Conservation (phyloP, 2,113 vertebrate genomes). For the Brienomyrus brachyistius region DNA sequence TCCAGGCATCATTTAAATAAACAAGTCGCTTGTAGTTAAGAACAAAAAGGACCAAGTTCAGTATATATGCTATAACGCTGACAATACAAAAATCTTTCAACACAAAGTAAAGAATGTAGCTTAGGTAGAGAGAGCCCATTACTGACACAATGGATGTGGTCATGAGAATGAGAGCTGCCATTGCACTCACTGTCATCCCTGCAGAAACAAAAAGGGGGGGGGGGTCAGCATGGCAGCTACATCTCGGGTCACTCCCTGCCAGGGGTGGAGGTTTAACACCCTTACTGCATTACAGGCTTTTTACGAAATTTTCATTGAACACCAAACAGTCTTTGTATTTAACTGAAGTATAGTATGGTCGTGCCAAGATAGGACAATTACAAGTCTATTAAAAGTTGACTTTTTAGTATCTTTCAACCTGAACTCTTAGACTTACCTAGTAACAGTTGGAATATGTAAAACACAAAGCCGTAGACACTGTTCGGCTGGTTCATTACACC, state of each 20-base stretch:
- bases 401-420: not conserved
- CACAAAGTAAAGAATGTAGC: slow-evolving; percentile 98
- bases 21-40: slow-evolving; percentile 99
- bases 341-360: not conserved
- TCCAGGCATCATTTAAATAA: slow-evolving; percentile 99
- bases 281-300: not conserved
- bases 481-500: slow-evolving; percentile 98
- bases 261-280: not conserved
- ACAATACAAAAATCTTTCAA: slow-evolving; percentile 96
- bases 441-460: slow-evolving; percentile 97
- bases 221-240: not conserved
- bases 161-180: slow-evolving; percentile 94
- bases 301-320: not conserved
- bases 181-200: slow-evolving; percentile 96
- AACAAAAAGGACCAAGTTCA: slow-evolving; percentile 97
- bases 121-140: slow-evolving; percentile 89
- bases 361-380: not conserved
- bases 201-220: slow-evolving; percentile 35
- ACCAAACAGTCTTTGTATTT: not conserved
- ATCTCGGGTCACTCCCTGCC: not conserved
- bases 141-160: slow-evolving; percentile 92
- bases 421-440: slow-evolving; percentile 74
- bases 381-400: not conserved
- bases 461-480: slow-evolving; percentile 93
- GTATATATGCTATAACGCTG: slow-evolving; percentile 82